Evolutionary conservation across 2,797 vertebrate genomes (phyloP).

Genomic region (Chrysocyon brachyurus): DNA sequence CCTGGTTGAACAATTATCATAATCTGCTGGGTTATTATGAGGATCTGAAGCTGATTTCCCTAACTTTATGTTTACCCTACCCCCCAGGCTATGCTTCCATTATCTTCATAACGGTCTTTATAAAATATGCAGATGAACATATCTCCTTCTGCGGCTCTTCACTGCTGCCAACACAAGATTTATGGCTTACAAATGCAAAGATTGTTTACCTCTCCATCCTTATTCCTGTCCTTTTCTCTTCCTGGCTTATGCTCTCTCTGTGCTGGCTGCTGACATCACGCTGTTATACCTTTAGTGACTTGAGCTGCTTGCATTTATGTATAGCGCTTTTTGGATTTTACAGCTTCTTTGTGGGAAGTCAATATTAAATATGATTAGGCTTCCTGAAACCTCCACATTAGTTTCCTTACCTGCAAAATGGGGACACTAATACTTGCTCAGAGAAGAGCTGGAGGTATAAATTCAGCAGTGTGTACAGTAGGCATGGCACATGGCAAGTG

Average conservation of each 20-base stretch:
- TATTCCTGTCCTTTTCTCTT: neutral
- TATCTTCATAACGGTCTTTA: neutral
- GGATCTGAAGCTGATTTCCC: neutral
- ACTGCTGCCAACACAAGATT: neutral
- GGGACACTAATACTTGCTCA: neutral
- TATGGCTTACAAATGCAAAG: neutral
- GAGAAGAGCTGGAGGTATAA: neutral
- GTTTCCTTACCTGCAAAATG: neutral
- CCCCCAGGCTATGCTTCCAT: neutral
- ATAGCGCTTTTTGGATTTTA: neutral
- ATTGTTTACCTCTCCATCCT: neutral
- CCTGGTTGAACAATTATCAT: neutral
- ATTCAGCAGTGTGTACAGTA: neutral
- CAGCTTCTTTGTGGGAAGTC: neutral
- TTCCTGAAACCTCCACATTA: neutral
- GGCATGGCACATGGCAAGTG: neutral
- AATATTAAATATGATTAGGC: slow-evolving; percentile 2
- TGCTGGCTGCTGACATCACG: neutral
- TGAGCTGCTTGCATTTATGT: neutral
- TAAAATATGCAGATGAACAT: neutral
- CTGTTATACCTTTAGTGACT: neutral
- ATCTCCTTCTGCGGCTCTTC: neutral
- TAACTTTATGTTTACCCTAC: neutral
- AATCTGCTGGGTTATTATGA: neutral
- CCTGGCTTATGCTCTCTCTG: neutral